These are phyloP conservation scores for Synaphobranchus kaupii DNA, from an alignment of 2,797 vertebrate genomes.

Conservation along the genomic window DNA sequence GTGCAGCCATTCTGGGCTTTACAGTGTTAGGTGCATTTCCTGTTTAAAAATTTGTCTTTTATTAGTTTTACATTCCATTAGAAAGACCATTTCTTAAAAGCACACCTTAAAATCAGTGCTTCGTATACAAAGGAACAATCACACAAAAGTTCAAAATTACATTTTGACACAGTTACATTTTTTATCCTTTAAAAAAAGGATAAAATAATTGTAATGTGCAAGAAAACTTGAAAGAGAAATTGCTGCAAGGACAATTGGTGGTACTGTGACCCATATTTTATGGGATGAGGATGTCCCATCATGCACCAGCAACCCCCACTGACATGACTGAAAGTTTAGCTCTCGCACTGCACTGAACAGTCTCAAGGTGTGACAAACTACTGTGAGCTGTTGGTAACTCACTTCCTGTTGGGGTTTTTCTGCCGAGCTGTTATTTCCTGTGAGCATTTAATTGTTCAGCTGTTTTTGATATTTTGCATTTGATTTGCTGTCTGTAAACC, in stretches of 20 bases:
- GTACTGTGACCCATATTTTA: not conserved
- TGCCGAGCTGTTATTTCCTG: slow-evolving; percentile 8
- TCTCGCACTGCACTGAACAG: not conserved
- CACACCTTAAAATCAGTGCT: too few relatives aligned
- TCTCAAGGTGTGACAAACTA: not conserved
- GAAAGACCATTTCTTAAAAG: too few relatives aligned
- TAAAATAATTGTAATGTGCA: not conserved
- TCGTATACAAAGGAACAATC: too few relatives aligned
- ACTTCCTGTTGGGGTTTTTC: slow-evolving; percentile 32
- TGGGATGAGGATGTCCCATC: not conserved
- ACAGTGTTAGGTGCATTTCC: not conserved
- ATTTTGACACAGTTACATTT: not conserved
- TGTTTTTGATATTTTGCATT: not conserved
- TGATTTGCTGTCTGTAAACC: not conserved
- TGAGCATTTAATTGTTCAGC: not conserved
- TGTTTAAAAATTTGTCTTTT: too few relatives aligned
- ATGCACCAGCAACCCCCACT: not conserved
- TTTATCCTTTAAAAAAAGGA: not conserved
- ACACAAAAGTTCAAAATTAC: too few relatives aligned
- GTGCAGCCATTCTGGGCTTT: not conserved
- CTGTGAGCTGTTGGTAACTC: too few relatives aligned
- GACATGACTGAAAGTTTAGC: not conserved
- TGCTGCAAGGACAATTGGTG: not conserved
- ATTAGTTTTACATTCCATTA: too few relatives aligned
- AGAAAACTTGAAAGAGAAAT: not conserved